Base-by-base conservation (phyloP, 2,113 vertebrate genomes). In the Anoura caudifer region DNA sequence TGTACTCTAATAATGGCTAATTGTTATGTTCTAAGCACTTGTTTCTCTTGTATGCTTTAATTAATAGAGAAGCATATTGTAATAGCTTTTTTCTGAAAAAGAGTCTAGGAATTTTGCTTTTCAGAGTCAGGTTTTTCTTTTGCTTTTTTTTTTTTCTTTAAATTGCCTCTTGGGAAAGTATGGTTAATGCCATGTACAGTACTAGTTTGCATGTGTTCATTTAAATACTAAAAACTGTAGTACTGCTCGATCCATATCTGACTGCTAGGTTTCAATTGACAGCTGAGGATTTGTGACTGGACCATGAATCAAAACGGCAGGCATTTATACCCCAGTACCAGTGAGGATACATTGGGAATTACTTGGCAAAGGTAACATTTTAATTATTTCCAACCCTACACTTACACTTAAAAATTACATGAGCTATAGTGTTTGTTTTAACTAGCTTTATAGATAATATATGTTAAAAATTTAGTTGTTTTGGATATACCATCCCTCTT, bases 251-350 rank as follows among this genome's bases (percentile, higher is more conserved):
- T 99, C 99, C 99, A 98, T 99, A 99, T 99, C 99, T 99, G 99
- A 99, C 99, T 98, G 99, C 99, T 99, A 99, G 99, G 99, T 99
- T 99, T 99, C 99, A 99, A 99, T 99, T 99, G 99, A 99, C 99
- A 99, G 99, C 99, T 99, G 99, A 99, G 99, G 99, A 99, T 99
- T 99, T 99, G 99, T 99, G 99, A 99, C 99, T 99, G 99, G 99
- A 99, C 99, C 99, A 99, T 99, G 99, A 99, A 99, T 99, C 99
- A 99, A 99, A 99, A 99, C 99, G 99, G 99, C 99, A 99, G 99
- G 99, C 99, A 99, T 99, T 99, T 99, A 99, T 99, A 99, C 99
- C 99, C 99, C 99, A 99, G 99, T 99, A 99, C 99, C 99, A 99
- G 99, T 99, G 99, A 99, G 99, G 99, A 99, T 99, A 99, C 99